Percentiles rank a stretch among this genome's conserved stretches.
These are phyloP conservation scores for Percopsis transmontana DNA, from an alignment of 2,113 vertebrate species.

Conservation along the genomic window DNA sequence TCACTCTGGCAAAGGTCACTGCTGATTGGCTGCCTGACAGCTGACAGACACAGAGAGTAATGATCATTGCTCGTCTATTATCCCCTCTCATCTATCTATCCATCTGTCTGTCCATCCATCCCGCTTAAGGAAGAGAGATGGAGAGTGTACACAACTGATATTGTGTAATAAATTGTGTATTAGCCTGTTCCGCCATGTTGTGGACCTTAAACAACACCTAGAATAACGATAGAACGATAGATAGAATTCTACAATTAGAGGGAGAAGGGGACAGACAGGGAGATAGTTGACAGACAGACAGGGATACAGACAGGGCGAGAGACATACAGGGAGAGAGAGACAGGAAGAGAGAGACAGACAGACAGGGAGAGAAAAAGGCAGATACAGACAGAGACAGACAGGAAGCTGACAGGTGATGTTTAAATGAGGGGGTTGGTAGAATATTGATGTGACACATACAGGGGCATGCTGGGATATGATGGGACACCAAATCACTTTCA, in stretches of 20 bases:
- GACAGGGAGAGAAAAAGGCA: neutral
- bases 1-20: slow-evolving; percentile 12
- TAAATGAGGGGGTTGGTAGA: slow-evolving; percentile 10
- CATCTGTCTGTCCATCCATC: neutral
- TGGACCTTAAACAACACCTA: neutral
- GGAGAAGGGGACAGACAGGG: no score
- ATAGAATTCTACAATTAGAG: neutral
- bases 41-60: neutral
- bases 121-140: neutral
- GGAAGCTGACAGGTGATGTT: slow-evolving; percentile 5
- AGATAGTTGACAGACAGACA: neutral
- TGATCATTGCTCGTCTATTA: slow-evolving; percentile 1
- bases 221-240: neutral
- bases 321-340: neutral
- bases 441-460: slow-evolving; percentile 19
- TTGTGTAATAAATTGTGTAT: neutral
- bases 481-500: slow-evolving; percentile 5
- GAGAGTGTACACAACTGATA: neutral
- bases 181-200: no score
- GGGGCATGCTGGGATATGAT: slow-evolving; percentile 5
- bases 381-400: neutral
- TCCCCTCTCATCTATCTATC: neutral
- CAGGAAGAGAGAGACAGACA: neutral
- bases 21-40: slow-evolving; percentile 5
- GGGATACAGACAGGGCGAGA: neutral